phyloP scores from a whole-genome alignment of 2,113 vertebrate species.

The Oryzias melastigma region DNA sequence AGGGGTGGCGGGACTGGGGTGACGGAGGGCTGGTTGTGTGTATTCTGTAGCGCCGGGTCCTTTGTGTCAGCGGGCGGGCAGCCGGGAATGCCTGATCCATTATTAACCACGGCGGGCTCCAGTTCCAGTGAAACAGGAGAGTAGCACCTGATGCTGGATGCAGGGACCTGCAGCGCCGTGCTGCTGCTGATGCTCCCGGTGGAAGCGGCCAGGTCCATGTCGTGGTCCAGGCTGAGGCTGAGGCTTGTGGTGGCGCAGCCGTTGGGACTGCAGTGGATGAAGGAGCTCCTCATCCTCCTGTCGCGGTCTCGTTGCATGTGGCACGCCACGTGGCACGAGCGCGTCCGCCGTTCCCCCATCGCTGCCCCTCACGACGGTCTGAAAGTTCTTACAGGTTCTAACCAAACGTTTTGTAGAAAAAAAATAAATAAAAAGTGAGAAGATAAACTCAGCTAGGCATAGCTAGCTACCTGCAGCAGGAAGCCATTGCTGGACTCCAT shows the following conservation, averaged over 20 bases:
- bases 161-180: conserved; percentile 14
- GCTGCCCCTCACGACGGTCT: conserved; percentile 7
- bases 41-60: conserved; percentile 62
- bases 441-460: conserved; percentile 34
- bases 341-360: conserved; percentile 70
- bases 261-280: conserved; percentile 57
- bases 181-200: conserved; percentile 2
- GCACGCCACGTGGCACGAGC: conserved; percentile 61
- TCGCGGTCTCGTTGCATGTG: conserved; percentile 58
- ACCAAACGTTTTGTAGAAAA: conserved; percentile 9
- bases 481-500: conserved; percentile 24
- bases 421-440: conserved; percentile 3
- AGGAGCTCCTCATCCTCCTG: conserved; percentile 50
- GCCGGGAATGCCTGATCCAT: conserved; percentile 71
- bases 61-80: conserved; percentile 54
- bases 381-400: conserved; percentile 10
- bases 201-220: conserved; percentile 46
- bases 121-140: conserved; percentile 79
- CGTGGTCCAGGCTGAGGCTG: conserved; percentile 49
- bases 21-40: conserved; percentile 45
- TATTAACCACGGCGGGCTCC: conserved; percentile 68
- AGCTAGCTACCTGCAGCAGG: conserved; percentile 42
- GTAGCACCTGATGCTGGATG: conserved; percentile 57
- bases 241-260: conserved; percentile 57
- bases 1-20: conserved; percentile 38